These are phyloP conservation scores for Hippopotamyrus pictus DNA, from an alignment of 2,797 vertebrate species.

Conservation along the genomic window DNA sequence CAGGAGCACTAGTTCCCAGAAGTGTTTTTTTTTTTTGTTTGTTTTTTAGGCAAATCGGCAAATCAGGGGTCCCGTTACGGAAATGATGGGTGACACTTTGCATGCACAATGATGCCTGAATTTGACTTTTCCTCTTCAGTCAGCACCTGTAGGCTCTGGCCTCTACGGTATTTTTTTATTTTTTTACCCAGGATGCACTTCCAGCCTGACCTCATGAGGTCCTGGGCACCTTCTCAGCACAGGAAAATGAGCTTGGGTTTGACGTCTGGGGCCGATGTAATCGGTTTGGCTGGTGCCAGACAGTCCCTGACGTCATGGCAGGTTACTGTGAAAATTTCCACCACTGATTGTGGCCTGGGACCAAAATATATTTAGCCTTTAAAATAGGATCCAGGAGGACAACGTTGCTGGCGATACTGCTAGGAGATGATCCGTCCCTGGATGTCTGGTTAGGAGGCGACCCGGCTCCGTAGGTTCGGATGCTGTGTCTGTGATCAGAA, in stretches of 20 bases:
- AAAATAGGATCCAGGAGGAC: not conserved
- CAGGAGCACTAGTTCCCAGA: not conserved
- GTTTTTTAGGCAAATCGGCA: not conserved
- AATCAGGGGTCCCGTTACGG: not conserved
- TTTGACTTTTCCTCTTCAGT: not conserved
- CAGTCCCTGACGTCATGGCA: not conserved
- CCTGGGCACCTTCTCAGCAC: not conserved
- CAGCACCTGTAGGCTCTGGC: not conserved
- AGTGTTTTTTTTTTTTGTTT: not conserved
- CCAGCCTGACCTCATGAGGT: not conserved
- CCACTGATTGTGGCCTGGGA: not conserved
- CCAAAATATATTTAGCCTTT: not conserved
- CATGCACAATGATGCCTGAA: not conserved
- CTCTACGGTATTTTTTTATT: not conserved
- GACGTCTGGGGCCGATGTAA: not conserved
- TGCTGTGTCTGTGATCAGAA: not conserved
- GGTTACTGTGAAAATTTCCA: not conserved
- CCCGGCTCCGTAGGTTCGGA: not conserved
- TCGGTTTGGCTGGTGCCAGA: not conserved
- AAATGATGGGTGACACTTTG: not conserved
- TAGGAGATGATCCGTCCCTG: not conserved
- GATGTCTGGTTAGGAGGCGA: not conserved
- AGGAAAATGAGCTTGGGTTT: not conserved
- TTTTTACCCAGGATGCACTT: not conserved
- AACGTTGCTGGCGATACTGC: not conserved